Conservation (phyloP, 2,113 vertebrate genomes). For the Aegotheles bennettii region DNA sequence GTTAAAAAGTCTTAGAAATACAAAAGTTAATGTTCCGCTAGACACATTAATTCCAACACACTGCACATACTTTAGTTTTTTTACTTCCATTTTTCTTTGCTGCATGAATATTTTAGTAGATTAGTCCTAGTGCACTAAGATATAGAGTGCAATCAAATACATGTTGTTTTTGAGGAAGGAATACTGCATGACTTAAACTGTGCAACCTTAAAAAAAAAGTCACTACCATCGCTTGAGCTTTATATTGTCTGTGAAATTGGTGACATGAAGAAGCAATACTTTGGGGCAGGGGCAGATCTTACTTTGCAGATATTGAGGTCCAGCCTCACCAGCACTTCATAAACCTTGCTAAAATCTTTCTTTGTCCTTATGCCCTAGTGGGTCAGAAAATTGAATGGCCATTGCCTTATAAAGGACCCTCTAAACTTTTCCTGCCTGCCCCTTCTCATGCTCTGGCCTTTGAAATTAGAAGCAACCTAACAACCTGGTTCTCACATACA, state of each 20-base stretch:
- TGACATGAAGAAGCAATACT: background rate
- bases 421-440: background rate
- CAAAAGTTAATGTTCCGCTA: background rate
- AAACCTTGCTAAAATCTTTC: background rate
- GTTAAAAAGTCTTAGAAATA: background rate
- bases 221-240: background rate
- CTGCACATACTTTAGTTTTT: background rate
- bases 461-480: background rate
- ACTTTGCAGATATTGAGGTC: background rate
- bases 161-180: background rate
- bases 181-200: background rate
- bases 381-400: background rate
- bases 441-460: background rate
- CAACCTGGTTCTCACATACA: background rate
- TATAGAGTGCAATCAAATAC: background rate
- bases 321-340: background rate
- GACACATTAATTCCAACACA: background rate
- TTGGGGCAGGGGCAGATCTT: background rate
- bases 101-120: conserved; percentile 22
- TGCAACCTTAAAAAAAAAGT: background rate
- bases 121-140: background rate
- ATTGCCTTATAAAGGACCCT: background rate
- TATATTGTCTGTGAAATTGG: background rate
- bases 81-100: conserved; percentile 2
- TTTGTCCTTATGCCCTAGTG: background rate